Evolutionary conservation across 2,888 invertebrate genomes (phyloP).

Genomic region (Julus scanicus): DNA sequence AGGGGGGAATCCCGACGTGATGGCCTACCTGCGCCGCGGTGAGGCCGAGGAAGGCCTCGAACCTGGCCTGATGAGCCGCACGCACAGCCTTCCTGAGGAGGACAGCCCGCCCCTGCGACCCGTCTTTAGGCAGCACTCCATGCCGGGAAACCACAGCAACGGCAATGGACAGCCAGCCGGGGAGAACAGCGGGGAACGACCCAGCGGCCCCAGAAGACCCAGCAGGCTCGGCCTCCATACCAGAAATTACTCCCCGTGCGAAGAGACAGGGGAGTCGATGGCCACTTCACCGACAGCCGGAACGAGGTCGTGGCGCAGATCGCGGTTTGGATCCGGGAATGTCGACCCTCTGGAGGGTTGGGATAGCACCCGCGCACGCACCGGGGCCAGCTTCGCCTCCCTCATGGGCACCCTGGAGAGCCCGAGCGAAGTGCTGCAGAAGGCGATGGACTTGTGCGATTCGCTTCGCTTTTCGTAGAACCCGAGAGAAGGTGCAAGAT

Average conservation of each 20-base stretch:
- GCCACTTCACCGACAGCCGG: conserved; percentile 24
- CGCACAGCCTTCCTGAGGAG: conserved; percentile 55
- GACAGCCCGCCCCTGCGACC: conserved; percentile 30
- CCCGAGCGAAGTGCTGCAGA: conserved; percentile 58
- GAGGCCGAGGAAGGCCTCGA: background rate
- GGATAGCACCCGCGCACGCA: background rate
- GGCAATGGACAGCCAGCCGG: background rate
- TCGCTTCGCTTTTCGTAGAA: conserved; percentile 54
- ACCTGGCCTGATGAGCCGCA: conserved; percentile 24
- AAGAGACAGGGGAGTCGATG: conserved; percentile 27
- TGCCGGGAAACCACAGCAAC: conserved; percentile 31
- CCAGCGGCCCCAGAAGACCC: conserved; percentile 12
- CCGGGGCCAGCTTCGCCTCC: conserved; percentile 44
- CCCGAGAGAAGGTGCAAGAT: background rate
- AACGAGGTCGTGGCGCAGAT: background rate
- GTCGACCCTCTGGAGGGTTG: conserved; percentile 48
- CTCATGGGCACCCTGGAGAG: conserved; percentile 56
- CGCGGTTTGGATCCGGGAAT: background rate
- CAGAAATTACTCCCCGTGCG: background rate
- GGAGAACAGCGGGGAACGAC: background rate
- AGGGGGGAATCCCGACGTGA: conserved; percentile 24
- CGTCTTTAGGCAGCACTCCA: conserved; percentile 53
- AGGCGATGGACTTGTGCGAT: conserved; percentile 59
- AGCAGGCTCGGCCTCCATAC: background rate
- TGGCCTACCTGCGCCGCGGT: conserved; percentile 4